phyloP scores from a whole-genome alignment of 2,113 vertebrate genomes.

The Channa maculata region DNA sequence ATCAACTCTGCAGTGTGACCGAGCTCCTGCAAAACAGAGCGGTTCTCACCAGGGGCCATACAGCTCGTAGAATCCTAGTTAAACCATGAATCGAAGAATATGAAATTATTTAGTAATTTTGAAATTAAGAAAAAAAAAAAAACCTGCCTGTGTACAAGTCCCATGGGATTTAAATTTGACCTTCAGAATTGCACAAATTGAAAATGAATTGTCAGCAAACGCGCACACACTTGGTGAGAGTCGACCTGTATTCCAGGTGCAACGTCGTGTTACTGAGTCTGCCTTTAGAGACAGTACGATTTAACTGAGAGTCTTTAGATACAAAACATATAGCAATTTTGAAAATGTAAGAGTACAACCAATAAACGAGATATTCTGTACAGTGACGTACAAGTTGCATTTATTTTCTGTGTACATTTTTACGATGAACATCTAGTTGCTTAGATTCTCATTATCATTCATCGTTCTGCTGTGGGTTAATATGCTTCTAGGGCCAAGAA shows the following conservation, averaged over 20 bases:
- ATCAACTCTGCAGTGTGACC: conserved; percentile 48
- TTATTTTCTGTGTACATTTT: conserved; percentile 24
- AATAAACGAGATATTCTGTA: conserved; percentile 82
- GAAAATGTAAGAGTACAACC: conserved; percentile 79
- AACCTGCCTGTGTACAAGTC: neutral
- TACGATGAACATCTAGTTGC: neutral
- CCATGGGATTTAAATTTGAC: neutral
- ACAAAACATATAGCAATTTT: conserved; percentile 76
- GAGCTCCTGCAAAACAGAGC: conserved; percentile 61
- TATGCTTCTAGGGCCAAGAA: neutral
- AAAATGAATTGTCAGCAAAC: neutral
- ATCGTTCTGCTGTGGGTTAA: neutral
- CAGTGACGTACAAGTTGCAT: conserved; percentile 46
- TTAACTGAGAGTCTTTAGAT: conserved; percentile 77
- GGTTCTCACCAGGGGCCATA: conserved; percentile 55
- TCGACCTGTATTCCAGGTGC: conserved; percentile 66
- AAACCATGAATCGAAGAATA: conserved; percentile 2
- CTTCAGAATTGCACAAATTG: neutral
- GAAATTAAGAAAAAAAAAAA: neutral
- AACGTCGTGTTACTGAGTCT: conserved; percentile 50
- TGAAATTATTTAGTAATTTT: neutral
- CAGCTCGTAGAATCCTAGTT: neutral
- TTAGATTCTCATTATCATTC: neutral
- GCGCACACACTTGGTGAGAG: conserved; percentile 51
- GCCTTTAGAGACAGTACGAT: conserved; percentile 70